Evolutionary conservation across 1,140 invertebrate species (phyloP).

Genomic region (Brachionus rotundiformis): DNA sequence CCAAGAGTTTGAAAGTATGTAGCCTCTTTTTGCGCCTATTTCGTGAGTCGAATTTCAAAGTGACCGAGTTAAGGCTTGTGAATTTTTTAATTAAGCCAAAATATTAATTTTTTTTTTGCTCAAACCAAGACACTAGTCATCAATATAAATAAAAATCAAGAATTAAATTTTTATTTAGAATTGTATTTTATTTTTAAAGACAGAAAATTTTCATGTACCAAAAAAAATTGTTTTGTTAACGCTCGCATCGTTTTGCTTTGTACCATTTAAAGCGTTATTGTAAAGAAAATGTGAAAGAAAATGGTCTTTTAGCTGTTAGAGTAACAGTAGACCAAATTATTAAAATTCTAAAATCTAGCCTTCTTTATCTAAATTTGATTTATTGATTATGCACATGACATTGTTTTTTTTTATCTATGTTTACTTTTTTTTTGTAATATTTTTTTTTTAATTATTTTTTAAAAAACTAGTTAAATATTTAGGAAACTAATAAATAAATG

Average conservation of each 20-base stretch:
- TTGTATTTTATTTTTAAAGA: not conserved
- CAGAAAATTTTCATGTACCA: not conserved
- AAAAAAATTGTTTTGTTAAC: slow-evolving; percentile 8
- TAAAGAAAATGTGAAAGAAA: not conserved
- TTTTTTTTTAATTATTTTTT: slow-evolving; percentile 9
- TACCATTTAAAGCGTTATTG: slow-evolving; percentile 5
- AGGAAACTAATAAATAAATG: slow-evolving; percentile 25
- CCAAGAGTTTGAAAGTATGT: slow-evolving; percentile 42
- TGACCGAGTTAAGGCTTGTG: not conserved
- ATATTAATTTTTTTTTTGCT: not conserved
- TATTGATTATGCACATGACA: not conserved
- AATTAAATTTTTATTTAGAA: slow-evolving; percentile 2
- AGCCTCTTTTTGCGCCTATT: slow-evolving; percentile 20
- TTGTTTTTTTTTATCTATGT: slow-evolving; percentile 14
- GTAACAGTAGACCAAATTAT: not conserved
- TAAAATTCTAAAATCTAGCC: not conserved
- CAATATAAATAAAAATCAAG: not conserved
- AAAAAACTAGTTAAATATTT: not conserved
- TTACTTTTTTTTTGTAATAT: slow-evolving; percentile 22
- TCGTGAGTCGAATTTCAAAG: slow-evolving; percentile 27
- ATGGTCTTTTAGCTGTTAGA: not conserved
- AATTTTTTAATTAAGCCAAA: slow-evolving; percentile 13
- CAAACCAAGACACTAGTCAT: not conserved
- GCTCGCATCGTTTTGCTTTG: not conserved
- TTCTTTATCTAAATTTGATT: not conserved